phyloP scores from a whole-genome alignment of 2,113 vertebrate species.

The Trematocara macrostoma region DNA sequence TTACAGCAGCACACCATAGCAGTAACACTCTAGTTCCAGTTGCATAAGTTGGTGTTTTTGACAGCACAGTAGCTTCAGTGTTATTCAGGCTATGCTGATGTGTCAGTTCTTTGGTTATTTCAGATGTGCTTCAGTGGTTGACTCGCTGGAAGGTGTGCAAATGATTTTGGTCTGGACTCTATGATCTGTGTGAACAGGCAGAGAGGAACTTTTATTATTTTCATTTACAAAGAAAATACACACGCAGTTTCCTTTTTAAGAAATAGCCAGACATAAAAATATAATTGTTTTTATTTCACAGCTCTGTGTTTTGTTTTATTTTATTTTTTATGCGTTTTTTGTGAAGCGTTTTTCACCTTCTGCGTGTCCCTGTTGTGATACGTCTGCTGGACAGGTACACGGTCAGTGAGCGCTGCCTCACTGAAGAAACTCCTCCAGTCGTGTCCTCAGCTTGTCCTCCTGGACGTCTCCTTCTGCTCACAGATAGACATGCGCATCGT shows the following conservation, averaged over 20 bases:
- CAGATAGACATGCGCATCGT: conserved; percentile 90
- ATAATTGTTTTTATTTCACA: neutral
- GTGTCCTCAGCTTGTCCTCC: conserved; percentile 84
- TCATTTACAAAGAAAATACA: neutral
- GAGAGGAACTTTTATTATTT: neutral
- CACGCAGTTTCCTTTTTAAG: neutral
- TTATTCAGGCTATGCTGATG: neutral
- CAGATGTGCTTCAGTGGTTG: neutral
- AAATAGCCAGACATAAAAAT: neutral
- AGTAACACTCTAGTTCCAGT: neutral
- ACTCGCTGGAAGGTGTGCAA: neutral
- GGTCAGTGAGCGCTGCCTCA: conserved; percentile 84
- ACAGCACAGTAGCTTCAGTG: neutral
- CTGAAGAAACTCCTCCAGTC: conserved; percentile 90
- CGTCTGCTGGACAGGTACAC: conserved; percentile 47
- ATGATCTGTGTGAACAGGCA: neutral
- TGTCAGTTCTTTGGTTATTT: neutral
- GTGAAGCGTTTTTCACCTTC: neutral
- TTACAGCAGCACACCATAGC: neutral
- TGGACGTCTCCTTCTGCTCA: conserved; percentile 98
- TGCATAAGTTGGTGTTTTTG: neutral
- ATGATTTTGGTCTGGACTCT: neutral
- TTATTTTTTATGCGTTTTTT: neutral
- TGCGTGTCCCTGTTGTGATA: neutral
- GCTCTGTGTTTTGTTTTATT: neutral